phyloP scores from a whole-genome alignment of 2,888 invertebrate species.

The Leucophora obtusa region DNA sequence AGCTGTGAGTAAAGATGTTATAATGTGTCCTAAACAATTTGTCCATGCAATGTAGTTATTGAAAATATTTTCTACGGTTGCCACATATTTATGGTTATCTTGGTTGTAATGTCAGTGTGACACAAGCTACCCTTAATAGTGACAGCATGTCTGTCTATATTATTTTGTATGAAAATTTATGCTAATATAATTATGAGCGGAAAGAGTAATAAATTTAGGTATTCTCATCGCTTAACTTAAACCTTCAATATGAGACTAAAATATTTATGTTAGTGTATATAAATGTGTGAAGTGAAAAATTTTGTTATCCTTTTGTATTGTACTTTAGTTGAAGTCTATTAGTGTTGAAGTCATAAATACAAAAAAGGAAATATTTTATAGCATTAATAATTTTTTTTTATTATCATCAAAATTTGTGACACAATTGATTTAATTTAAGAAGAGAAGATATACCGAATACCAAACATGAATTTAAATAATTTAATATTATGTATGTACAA shows the following conservation, averaged over 20 bases:
- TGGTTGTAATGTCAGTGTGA: slow-evolving; percentile 3
- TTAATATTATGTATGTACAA: too few relatives aligned
- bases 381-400: neutral
- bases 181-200: slow-evolving; percentile 30
- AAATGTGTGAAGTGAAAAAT: neutral
- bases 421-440: slow-evolving; percentile 39
- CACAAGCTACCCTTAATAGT: neutral
- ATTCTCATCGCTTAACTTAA: slow-evolving; percentile 16
- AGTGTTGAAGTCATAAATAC: neutral
- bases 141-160: neutral
- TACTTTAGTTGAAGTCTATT: neutral
- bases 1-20: too few relatives aligned
- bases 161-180: slow-evolving; percentile 30
- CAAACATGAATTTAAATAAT: too few relatives aligned
- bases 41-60: too few relatives aligned
- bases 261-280: neutral
- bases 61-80: neutral
- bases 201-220: slow-evolving; percentile 24
- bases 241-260: slow-evolving; percentile 6
- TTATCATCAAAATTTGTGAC: slow-evolving; percentile 19
- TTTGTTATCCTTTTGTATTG: too few relatives aligned
- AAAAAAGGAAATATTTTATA: neutral
- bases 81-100: slow-evolving; percentile 10
- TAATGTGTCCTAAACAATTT: too few relatives aligned
- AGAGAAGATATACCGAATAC: neutral